Evolutionary conservation across 30 jellyfish, hydroid and myxozoan species (phyloP), one percentile per base, ranked within the genome.

Genomic region (Pelagia noctiluca): DNA sequence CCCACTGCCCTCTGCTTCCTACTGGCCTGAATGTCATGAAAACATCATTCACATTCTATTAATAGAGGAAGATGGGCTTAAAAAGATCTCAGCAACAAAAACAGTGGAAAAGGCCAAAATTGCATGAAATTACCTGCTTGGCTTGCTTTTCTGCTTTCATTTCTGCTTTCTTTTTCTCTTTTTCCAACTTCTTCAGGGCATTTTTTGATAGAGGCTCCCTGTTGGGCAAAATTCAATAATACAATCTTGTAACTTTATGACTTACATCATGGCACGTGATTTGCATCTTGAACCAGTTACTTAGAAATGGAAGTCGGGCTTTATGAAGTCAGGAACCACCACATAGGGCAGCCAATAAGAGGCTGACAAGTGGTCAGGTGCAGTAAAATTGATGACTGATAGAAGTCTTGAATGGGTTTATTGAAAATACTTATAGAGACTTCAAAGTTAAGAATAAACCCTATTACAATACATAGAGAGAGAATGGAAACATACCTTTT

Each of bases 101-200:
- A 35, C 19, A 46, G 19, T 35, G 0, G 0, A 57, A 57, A n/a
- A 23, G 46, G 31, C 42, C 92, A n/a, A n/a, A n/a, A n/a, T 42
- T 42, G 57, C 12, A 42, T 42, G 8, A 16, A 42, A 42, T 26
- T 32, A 95, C 99, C 93, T 82, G 90, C 70, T 95, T 94, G n/a
- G 99, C 92, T 60, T 83, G 90, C 61, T 88, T 83, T 67, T 88
- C 91, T 24, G 97, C 97, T 70, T 95, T 95, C 60, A 76, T 87
- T 54, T 89, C 97, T 8, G 97, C 97, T 60, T 95, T 95, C 76
- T 89, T 70, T 84, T 89, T 89, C 42, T 95, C 99, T 64, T 95
- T 95, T 78, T 95, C 99, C 2, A 88, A 92, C 89, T 95, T 95
- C 67, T 95, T 95, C 87, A 87, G 57, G 19, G 97, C 99, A 50